Base-by-base conservation (phyloP, 1,140 invertebrate species). In the Nasonia longicornis region DNA sequence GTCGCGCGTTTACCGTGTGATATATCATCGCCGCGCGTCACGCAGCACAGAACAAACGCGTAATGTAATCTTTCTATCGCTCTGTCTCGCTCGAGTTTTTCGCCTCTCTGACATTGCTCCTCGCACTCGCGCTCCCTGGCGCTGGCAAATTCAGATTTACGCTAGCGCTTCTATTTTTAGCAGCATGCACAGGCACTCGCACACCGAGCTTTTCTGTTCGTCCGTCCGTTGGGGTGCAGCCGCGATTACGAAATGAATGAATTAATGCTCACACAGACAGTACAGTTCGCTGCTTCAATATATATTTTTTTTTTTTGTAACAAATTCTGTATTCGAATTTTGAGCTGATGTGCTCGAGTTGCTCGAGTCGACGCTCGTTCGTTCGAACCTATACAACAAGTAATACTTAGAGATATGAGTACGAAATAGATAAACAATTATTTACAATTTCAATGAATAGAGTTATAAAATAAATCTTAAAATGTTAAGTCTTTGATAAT, bases 1-100 rank as follows among this genome's bases (percentile, higher is more conserved):
- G 81, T 80, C 82, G 77, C 77, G 78, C 83, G 82, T 85, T 84
- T 83, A 84, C 83, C 78, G 82, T 81, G 79, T 71, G 81, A 73
- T 63, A 79, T 77, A 83, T 79, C 69, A 72, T 78, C 73, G 20
- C 72, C 52, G 75, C 78, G 77, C 72, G 71, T 82, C 80, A 79
- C 76, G 58, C 76, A 74, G 70, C 69, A 67, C 67, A 69, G 29
- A 79, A 20, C 58, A 79, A 72, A 79, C 22, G 42, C 14, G 45
- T 77, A 66, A 77, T 77, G 64, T 77, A 64, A 74, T 63, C 48
- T 58, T 6, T 67, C 31, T 77, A 52, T 42, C 67, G 29, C 10
- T 67, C 66, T 67, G 66, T 26, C 66, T 31, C 66, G 52, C 16
- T 58, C 66, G 66, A 67, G n/a, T 77, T 77, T 77, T 77, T 77